phyloP scores from a whole-genome alignment of 2,113 vertebrate genomes.

The Strix aluco region DNA sequence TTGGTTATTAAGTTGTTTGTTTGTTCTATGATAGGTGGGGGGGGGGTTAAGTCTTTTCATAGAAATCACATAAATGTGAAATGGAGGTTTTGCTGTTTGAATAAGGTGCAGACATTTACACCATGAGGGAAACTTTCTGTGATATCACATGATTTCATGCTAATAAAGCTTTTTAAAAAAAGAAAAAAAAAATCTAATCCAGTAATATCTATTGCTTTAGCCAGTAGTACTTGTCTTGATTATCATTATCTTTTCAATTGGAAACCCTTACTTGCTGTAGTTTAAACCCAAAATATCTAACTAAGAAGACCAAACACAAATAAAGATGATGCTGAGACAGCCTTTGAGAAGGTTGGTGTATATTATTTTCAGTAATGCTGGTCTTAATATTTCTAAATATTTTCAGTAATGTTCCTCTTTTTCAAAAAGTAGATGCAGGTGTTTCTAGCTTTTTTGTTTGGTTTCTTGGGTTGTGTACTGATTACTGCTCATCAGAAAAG shows the following conservation, averaged over 20 bases:
- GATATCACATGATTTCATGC: neutral
- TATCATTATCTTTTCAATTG: neutral
- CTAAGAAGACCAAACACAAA: neutral
- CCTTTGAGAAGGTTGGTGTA: neutral
- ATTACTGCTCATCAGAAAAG: neutral
- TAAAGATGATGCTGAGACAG: neutral
- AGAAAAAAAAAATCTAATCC: neutral
- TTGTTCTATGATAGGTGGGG: neutral
- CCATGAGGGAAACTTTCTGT: neutral
- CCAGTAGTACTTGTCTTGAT: neutral
- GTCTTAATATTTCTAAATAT: neutral
- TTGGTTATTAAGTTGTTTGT: slow-evolving; percentile 15
- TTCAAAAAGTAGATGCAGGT: neutral
- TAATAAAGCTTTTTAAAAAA: neutral
- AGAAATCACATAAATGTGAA: neutral
- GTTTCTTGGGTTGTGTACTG: neutral
- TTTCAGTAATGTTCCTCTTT: neutral
- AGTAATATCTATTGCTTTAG: neutral
- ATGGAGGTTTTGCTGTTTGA: neutral
- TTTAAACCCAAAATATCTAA: neutral
- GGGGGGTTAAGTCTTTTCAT: neutral
- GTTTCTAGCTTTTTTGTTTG: neutral
- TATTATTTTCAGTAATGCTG: neutral
- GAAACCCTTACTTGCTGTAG: neutral
- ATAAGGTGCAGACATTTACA: neutral